Conservation (phyloP, 2,888 invertebrate genomes). For the Aphidoletes aphidimyza region DNA sequence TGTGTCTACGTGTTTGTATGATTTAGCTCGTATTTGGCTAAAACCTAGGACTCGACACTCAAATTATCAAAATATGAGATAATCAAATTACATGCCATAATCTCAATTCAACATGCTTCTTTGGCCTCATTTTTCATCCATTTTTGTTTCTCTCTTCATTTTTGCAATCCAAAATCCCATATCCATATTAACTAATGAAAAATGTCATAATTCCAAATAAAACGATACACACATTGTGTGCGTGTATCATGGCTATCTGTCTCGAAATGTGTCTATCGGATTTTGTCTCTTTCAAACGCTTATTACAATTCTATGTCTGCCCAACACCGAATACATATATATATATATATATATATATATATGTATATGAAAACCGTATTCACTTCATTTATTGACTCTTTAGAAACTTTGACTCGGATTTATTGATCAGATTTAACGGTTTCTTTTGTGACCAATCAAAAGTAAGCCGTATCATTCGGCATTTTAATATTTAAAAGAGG, state of each 20-base stretch:
- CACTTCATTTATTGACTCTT: too few relatives aligned
- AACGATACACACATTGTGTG: too few relatives aligned
- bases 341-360: too few relatives aligned
- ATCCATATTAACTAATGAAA: background rate
- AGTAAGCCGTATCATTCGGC: background rate
- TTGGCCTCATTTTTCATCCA: too few relatives aligned
- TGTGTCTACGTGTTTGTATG: background rate
- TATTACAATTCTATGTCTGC: too few relatives aligned
- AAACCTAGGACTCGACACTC: background rate
- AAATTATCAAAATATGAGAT: background rate
- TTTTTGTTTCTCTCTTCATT: too few relatives aligned
- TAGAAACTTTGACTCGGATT: too few relatives aligned
- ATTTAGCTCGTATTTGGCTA: background rate
- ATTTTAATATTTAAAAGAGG: background rate
- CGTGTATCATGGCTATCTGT: background rate
- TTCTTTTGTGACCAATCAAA: background rate
- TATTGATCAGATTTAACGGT: background rate
- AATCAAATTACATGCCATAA: background rate
- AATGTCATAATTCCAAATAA: too few relatives aligned
- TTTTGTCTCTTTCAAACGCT: too few relatives aligned
- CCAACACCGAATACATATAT: too few relatives aligned
- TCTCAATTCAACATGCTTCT: background rate
- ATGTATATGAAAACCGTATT: too few relatives aligned
- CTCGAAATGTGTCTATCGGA: too few relatives aligned
- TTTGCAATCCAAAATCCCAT: background rate